Evolutionary conservation across 2,113 vertebrate species (phyloP), one percentile per base, ranked within the genome.

Genomic region (Ctenodactylus gundi): DNA sequence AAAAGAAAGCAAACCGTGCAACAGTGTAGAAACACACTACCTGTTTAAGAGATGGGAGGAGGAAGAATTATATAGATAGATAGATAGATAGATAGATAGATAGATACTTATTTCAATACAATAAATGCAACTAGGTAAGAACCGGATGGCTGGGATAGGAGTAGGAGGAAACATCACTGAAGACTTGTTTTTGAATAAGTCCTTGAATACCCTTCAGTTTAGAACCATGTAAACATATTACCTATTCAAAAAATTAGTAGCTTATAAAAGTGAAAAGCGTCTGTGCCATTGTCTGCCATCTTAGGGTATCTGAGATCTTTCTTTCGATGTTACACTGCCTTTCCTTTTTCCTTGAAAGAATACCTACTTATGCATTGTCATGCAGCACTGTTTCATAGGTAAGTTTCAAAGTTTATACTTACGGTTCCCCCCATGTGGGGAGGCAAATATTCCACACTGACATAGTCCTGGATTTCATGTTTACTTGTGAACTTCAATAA

Each of bases 341-440:
- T 93, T 93, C 55, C n/a, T 41, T 85, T 70, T 75, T 85, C 55
- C 49, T 81, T 70, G 31, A 68, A 95, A 84, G 64, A 76, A 81
- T 18, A 51, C 6, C 72, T n/a, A 46, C 39, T 68, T 77, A 34
- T 44, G 34, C 6, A n/a, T 31, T 27, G 41, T 53, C 39, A 57
- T 23, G 2, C 17, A 36, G 29, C 46, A 58, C 76, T 70, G 78
- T n/a, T 95, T 83, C 53, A 55, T 49, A 88, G 91, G 73, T 15
- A 87, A 41, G 23, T 93, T 81, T 77, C 68, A 34, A 29, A 23
- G 51, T 57, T n/a, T 67, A 82, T 97, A 98, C 99, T 97, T 98
- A 99, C 99, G 97, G 98, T 99, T 97, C 99, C 99, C 95, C 99
- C 99, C 99, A 99, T 99, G 96, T 99, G 98, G 36, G 99, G 97